Evolutionary conservation across 1,140 invertebrate species (phyloP).

Genomic region (Samia ricini): DNA sequence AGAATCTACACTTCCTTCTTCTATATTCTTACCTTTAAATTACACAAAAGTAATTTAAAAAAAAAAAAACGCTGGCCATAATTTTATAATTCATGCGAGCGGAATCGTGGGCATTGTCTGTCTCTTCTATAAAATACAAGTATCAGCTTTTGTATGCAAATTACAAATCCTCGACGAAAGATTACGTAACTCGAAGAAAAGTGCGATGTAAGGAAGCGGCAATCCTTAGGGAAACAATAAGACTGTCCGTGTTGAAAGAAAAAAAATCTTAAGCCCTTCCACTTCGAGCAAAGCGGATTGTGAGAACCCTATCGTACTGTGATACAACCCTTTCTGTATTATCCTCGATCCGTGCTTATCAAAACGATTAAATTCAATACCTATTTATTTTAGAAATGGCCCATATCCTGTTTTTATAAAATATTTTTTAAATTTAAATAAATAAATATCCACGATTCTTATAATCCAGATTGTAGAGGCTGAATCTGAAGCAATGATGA

Average conservation of each 20-base stretch:
- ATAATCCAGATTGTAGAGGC: background rate
- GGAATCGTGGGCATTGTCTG: too few relatives aligned
- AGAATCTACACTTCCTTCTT: too few relatives aligned
- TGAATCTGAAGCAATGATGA: too few relatives aligned
- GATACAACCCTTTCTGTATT: conserved; percentile 1
- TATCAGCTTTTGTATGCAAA: background rate
- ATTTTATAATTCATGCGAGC: too few relatives aligned
- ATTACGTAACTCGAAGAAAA: background rate
- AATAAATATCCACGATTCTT: background rate
- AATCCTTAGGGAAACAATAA: conserved; percentile 1
- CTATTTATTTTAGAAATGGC: background rate
- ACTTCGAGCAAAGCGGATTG: background rate
- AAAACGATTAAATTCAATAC: background rate
- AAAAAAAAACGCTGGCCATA: too few relatives aligned
- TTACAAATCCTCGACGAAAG: background rate
- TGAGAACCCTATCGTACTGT: background rate
- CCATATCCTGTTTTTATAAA: background rate
- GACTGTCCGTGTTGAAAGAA: background rate
- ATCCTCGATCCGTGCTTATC: background rate
- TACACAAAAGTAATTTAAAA: too few relatives aligned
- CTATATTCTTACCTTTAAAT: too few relatives aligned
- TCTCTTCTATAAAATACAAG: background rate
- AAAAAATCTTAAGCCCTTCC: background rate
- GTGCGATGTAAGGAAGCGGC: background rate
- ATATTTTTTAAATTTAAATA: background rate